Evolutionary conservation across 2,113 vertebrate species (phyloP), one percentile per base, ranked within the genome.

Genomic region (Rhodinocichla rosea): DNA sequence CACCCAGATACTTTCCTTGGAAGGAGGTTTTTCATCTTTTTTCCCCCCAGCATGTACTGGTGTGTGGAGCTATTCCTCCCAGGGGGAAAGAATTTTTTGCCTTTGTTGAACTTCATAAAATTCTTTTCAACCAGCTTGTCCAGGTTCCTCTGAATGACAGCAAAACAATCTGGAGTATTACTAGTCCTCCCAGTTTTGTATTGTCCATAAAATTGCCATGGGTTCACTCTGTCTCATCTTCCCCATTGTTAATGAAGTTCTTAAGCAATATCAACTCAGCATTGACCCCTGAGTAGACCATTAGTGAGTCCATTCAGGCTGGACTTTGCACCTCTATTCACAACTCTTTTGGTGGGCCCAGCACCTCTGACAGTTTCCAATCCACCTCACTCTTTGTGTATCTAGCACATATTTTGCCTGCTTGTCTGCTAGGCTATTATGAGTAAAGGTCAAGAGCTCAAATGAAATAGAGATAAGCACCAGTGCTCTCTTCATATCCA

Each of bases 31-130:
- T 89, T 33, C 10, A 30, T 28, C 4, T 19, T 33, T 26, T 13
- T n/a, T 6, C 26, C 35, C 8, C 30, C 14, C 11, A 39, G 3
- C 1, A 0, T 13, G 4, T 87, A 44, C 22, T 52, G 18, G 5
- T 57, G 24, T 28, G 37, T 32, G 21, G 27, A 74, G 3, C 5
- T 39, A 30, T 15, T 73, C 28, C 39, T 53, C 28, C 55, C 1
- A 7, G 24, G 23, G n/a, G 24, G 23, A 44, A 33, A 45, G 3
- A 52, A 20, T 24, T 28, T 86, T 62, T 69, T 87, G 10, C 23
- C 39, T 69, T 52, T n/a, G 10, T 39, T n/a, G 64, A 87, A 20
- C n/a, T 53, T 62, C 23, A 20, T 39, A 24, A 78, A n/a, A 53
- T 62, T 50, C 0, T 50, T 81, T 42, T 73, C 22, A 81, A 33